phyloP scores from a whole-genome alignment of 2,888 invertebrate genomes.

The Elegia similella region DNA sequence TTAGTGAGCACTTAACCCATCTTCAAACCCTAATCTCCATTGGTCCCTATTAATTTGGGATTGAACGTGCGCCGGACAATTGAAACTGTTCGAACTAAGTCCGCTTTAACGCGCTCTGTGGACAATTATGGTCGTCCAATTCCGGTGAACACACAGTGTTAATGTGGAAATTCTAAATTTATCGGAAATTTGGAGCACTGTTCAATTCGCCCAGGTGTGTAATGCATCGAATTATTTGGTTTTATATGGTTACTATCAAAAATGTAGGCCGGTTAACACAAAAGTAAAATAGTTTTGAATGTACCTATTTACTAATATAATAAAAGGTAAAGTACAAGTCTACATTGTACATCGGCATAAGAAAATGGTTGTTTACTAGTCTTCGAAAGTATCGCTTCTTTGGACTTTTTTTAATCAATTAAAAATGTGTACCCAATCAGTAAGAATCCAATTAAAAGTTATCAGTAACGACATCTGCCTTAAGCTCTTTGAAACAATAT shows the following conservation, averaged over 20 bases:
- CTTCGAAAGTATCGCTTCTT: too few relatives aligned
- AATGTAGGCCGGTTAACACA: neutral
- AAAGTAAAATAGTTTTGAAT: neutral
- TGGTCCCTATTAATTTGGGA: conserved; percentile 62
- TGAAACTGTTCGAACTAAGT: conserved; percentile 56
- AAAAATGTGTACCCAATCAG: too few relatives aligned
- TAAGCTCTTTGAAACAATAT: neutral
- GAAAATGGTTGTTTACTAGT: too few relatives aligned
- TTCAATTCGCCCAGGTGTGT: conserved; percentile 25
- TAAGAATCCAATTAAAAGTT: too few relatives aligned
- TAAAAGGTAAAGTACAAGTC: too few relatives aligned
- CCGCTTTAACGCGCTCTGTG: conserved; percentile 63
- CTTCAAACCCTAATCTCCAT: conserved; percentile 54
- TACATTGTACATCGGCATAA: too few relatives aligned
- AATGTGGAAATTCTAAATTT: conserved; percentile 44
- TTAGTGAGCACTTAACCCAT: conserved; percentile 57
- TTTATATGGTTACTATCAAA: neutral
- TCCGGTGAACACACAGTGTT: conserved; percentile 41
- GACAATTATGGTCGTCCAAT: conserved; percentile 63
- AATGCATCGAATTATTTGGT: conserved; percentile 18
- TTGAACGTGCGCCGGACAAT: conserved; percentile 62
- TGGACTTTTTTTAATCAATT: too few relatives aligned
- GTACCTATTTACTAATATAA: too few relatives aligned
- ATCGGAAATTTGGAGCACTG: conserved; percentile 23
- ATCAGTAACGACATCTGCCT: too few relatives aligned